Percentiles rank a stretch among this genome's conserved stretches.
These are phyloP conservation scores for Aix galericulata DNA, from an alignment of 2,113 vertebrate genomes.

Conservation along the genomic window DNA sequence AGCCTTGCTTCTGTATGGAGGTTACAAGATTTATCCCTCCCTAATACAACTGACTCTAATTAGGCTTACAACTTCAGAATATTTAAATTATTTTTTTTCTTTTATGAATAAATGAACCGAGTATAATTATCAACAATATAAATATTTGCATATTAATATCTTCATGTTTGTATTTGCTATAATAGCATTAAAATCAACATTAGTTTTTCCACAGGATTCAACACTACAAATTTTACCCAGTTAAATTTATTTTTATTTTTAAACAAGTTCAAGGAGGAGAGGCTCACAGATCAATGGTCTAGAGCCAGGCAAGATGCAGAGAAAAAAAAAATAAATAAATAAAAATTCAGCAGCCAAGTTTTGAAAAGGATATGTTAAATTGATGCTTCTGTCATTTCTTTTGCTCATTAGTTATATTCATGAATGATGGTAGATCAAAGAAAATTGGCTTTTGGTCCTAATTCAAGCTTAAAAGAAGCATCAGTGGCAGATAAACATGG, in stretches of 20 bases:
- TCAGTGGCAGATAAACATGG: background rate
- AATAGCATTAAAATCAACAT: background rate
- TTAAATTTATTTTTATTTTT: background rate
- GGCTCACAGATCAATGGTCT: background rate
- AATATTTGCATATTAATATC: background rate
- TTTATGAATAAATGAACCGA: background rate
- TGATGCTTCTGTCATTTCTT: background rate
- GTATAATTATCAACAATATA: background rate
- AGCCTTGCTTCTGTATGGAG: background rate
- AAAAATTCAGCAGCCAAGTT: background rate
- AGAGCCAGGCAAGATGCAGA: background rate
- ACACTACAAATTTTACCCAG: background rate
- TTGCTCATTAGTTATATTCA: background rate
- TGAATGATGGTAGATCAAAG: background rate
- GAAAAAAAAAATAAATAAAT: background rate
- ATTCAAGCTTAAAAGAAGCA: background rate
- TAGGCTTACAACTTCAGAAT: background rate
- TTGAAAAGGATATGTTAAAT: background rate
- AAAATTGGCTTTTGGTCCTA: background rate
- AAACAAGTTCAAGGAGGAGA: background rate
- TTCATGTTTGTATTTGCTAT: background rate
- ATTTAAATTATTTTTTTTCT: background rate
- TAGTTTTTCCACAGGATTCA: background rate
- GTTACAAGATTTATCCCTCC: background rate
- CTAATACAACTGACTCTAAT: background rate